Evolutionary conservation across 2,888 invertebrate species (phyloP), one percentile per base, ranked within the genome.

Genomic region (Cyclophora albipunctata): DNA sequence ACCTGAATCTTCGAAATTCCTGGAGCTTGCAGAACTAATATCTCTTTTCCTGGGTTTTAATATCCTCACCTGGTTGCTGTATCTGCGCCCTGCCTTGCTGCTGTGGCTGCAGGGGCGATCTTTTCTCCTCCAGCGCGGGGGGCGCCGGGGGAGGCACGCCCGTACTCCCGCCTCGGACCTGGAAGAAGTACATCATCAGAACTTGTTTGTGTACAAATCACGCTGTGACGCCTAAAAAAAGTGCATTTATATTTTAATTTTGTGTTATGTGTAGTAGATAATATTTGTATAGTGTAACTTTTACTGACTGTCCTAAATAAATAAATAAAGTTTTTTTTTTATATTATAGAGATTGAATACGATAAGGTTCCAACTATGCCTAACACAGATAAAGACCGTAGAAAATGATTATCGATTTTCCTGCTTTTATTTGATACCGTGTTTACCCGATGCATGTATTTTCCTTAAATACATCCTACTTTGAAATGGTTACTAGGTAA

Each of bases 101-200:
- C 69, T 93, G 93, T 0, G 93, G 93, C 75, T 93, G 93, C 53
- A 93, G 75, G n/a, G 93, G 89, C 40, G 93, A 90, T 64, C 92
- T 78, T 75, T 92, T 93, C 77, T 93, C 93, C 55, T 89, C 63
- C 46, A 80, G 56, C 4, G 76, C 73, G 59, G 77, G 90, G 50
- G 75, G 79, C 63, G 78, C 77, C n/a, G 85, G 86, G 34, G 89
- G 86, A 45, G 83, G 82, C 33, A 71, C 77, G 7, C 86, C 79
- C 3, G 82, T 78, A 76, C 89, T 90, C 20, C 85, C 84, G 0
- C 86, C 86, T 62, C 87, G 79, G 3, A 86, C 87, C 87, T 88
- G 71, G 2, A 1, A 46, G 53, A 47, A 52, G 45, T 20, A 20
- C 20, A 20, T 20, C 20, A 20, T 20, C 20, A 20, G 20, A 20